Evolutionary conservation across 2,888 invertebrate genomes (phyloP).

Genomic region (Drosophila buzzatii): DNA sequence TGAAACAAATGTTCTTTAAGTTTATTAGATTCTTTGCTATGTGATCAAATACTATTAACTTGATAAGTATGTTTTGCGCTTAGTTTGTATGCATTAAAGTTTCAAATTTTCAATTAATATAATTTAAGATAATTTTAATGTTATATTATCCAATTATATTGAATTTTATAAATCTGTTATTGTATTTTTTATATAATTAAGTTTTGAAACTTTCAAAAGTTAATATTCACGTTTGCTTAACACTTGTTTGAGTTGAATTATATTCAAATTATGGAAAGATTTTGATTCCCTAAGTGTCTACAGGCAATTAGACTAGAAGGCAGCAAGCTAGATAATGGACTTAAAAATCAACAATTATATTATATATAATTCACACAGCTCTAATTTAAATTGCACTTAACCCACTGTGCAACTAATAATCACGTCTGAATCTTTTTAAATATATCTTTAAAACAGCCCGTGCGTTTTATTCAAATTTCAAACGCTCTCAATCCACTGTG

Average conservation of each 20-base stretch:
- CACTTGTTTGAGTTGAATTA: neutral
- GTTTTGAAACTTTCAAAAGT: neutral
- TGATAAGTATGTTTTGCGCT: no score
- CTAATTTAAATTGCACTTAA: neutral
- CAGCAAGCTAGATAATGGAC: neutral
- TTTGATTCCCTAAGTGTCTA: neutral
- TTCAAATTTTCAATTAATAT: no score
- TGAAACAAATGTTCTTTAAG: no score
- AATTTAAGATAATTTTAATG: no score
- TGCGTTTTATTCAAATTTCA: neutral
- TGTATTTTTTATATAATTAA: neutral
- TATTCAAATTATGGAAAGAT: neutral
- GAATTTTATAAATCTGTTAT: no score
- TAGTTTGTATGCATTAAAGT: no score
- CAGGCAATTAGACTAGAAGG: neutral
- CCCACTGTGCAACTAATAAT: neutral
- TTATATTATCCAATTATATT: no score
- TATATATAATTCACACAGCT: neutral
- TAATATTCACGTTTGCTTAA: neutral
- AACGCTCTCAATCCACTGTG: constrained; percentile 30
- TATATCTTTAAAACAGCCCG: neutral
- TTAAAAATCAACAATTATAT: neutral
- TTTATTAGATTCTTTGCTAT: no score
- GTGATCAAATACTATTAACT: no score
- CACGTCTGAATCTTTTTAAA: no score